Evolutionary conservation across 2,888 invertebrate genomes (phyloP).

Genomic region (Prionchulus punctatus): DNA sequence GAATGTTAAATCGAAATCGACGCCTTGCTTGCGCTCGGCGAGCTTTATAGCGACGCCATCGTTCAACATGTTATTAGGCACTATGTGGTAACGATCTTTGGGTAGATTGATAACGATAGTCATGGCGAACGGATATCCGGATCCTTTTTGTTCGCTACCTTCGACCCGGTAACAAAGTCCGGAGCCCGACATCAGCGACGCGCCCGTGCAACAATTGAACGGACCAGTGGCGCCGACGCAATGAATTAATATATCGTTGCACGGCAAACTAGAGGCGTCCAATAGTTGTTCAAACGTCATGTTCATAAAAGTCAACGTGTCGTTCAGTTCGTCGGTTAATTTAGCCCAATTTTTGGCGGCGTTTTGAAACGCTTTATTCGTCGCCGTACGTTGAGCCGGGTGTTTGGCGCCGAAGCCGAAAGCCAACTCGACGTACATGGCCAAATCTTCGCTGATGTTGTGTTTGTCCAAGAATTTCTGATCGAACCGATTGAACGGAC

Average conservation of each 20-base stretch:
- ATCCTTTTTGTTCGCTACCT: conserved; percentile 9
- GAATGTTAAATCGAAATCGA: conserved; percentile 21
- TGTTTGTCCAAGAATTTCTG: conserved; percentile 10
- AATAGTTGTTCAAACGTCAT: conserved; percentile 20
- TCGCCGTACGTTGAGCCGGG: neutral
- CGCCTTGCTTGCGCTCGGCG: conserved; percentile 19
- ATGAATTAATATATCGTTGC: conserved; percentile 1
- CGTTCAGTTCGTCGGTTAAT: neutral
- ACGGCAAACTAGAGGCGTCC: conserved; percentile 1
- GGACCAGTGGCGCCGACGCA: neutral
- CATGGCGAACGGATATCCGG: conserved; percentile 22
- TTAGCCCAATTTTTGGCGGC: neutral
- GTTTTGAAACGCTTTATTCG: neutral
- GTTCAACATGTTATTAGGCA: conserved; percentile 21
- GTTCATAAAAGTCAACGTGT: conserved; percentile 9
- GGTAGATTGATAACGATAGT: conserved; percentile 20
- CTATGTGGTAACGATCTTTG: conserved; percentile 20
- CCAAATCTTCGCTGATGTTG: conserved; percentile 21
- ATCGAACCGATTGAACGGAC: conserved; percentile 24
- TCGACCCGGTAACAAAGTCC: conserved; percentile 10
- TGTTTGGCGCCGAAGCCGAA: conserved; percentile 3
- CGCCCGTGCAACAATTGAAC: neutral
- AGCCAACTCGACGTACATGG: conserved; percentile 23
- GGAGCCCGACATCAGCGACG: neutral
- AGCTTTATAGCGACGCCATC: conserved; percentile 25